Conservation (phyloP, 2,113 vertebrate species). For the Eretmochelys imbricata region DNA sequence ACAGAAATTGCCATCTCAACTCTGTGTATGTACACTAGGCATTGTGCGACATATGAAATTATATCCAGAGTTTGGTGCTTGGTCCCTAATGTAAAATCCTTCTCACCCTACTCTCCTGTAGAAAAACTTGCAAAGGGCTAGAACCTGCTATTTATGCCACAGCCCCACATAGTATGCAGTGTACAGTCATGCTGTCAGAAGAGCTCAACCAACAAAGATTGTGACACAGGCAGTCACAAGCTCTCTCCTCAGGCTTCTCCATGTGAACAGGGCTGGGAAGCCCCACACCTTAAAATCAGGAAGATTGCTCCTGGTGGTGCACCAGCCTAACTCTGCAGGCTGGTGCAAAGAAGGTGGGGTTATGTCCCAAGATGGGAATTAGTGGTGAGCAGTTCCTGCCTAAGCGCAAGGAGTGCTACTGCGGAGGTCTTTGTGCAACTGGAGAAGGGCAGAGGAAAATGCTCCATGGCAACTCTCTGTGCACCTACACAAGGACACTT, state of each 20-base stretch:
- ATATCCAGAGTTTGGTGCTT: background rate
- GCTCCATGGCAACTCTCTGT: background rate
- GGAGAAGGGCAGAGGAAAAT: background rate
- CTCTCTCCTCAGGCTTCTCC: no score
- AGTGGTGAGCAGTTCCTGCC: no score
- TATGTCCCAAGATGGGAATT: no score
- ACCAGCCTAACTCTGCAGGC: background rate
- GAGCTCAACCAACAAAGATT: no score
- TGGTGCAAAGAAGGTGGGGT: no score
- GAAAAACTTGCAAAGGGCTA: background rate
- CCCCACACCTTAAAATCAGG: no score
- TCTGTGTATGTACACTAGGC: background rate
- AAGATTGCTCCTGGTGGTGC: no score
- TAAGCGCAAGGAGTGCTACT: background rate
- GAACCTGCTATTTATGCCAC: no score
- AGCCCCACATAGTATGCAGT: no score
- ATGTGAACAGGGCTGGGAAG: no score
- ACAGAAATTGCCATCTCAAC: background rate
- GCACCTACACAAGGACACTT: background rate
- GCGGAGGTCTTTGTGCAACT: background rate
- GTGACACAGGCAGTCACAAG: no score
- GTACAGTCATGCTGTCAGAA: no score
- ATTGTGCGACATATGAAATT: background rate
- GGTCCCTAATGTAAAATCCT: background rate
- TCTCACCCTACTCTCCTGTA: rapidly evolving